These are phyloP conservation scores for Thunnus maccoyii DNA, from an alignment of 2,113 vertebrate genomes.

Conservation along the genomic window DNA sequence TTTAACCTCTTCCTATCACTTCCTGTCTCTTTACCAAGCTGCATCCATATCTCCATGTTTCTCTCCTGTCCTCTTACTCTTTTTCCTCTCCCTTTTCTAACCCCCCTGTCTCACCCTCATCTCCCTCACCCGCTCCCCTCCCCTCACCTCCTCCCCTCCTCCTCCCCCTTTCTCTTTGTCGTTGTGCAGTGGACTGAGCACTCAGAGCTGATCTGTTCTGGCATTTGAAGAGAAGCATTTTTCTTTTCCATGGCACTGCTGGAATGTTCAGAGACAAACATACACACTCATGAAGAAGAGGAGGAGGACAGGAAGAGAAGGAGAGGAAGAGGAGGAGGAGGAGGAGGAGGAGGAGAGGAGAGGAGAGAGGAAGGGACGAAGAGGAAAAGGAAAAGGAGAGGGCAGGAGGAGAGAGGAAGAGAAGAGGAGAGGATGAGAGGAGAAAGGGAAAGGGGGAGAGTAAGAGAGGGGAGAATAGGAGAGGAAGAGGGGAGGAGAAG, in stretches of 20 bases:
- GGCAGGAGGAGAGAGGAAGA: neutral
- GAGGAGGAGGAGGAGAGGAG: neutral
- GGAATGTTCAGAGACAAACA: slow-evolving; percentile 72
- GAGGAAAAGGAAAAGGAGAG: neutral
- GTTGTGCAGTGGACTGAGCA: slow-evolving; percentile 74
- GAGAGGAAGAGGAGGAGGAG: neutral
- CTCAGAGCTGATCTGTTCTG: slow-evolving; percentile 77
- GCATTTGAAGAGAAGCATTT: slow-evolving; percentile 79
- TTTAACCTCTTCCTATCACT: slow-evolving; percentile 54
- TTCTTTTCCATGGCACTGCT: slow-evolving; percentile 72
- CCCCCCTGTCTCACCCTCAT: slow-evolving; percentile 36
- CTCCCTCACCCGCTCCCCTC: slow-evolving; percentile 33
- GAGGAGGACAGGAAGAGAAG: slow-evolving; percentile 4
- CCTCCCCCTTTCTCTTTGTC: slow-evolving; percentile 64
- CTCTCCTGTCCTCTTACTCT: slow-evolving; percentile 33
- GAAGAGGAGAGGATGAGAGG: neutral
- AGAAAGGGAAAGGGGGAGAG: no score
- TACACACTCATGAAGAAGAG: slow-evolving; percentile 18
- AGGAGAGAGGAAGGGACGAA: no score
- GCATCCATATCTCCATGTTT: slow-evolving; percentile 24
- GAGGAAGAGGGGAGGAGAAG: neutral
- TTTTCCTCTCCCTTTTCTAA: slow-evolving; percentile 9
- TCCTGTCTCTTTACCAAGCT: slow-evolving; percentile 36
- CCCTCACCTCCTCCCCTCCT: neutral
- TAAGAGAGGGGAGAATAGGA: neutral